Evolutionary conservation across 92 coral and sea anemone genomes (phyloP).

Genomic region (Zoanthus sansibaricus): DNA sequence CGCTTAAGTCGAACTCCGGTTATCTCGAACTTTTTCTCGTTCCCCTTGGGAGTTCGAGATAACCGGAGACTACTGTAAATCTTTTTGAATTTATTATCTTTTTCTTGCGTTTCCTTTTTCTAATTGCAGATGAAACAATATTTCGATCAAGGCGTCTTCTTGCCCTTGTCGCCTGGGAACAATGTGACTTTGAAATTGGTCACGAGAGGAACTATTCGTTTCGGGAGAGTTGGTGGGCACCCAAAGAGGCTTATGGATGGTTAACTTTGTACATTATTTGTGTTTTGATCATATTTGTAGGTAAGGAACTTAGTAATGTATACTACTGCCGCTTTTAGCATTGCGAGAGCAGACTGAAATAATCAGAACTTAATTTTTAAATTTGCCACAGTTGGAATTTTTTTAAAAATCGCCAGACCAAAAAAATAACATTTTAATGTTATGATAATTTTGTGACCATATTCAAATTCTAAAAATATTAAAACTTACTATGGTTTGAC

Average conservation of each 20-base stretch:
- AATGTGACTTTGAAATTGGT: constrained; percentile 91
- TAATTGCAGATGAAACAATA: constrained; percentile 42
- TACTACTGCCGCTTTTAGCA: not conserved
- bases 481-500: no score
- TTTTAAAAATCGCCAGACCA: no score
- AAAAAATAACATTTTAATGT: no score
- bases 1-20: no score
- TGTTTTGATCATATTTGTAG: constrained; percentile 88
- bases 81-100: no score
- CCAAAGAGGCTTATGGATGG: constrained; percentile 85
- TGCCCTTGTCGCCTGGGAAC: constrained; percentile 92
- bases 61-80: no score
- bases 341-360: not conserved
- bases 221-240: constrained; percentile 79
- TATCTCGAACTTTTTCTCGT: no score
- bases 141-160: constrained; percentile 85
- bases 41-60: no score
- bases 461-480: no score
- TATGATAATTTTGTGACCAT: no score
- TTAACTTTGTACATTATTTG: constrained; percentile 77
- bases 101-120: not conserved
- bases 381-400: no score
- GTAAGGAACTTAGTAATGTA: constrained; percentile 55
- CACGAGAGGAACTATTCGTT: constrained; percentile 85
- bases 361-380: not conserved